These are phyloP conservation scores for Aleadryas rufinucha DNA, from an alignment of 2,113 vertebrate species.

Conservation along the genomic window DNA sequence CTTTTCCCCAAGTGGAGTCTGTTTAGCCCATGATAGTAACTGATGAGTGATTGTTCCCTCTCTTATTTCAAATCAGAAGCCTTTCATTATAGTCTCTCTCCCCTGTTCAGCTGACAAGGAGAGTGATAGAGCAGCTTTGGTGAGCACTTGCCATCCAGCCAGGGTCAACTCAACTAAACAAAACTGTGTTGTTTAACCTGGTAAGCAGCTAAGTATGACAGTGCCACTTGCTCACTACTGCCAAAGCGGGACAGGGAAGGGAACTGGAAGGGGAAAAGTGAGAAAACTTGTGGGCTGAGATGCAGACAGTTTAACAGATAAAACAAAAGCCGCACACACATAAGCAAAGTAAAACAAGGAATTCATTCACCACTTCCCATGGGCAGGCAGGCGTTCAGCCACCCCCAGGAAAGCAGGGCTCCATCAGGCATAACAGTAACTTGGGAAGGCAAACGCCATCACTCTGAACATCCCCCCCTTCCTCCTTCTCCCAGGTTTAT, in stretches of 20 bases:
- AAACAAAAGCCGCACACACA: not conserved
- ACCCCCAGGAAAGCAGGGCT: not conserved
- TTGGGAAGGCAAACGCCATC: not conserved
- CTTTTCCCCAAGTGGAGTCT: not conserved
- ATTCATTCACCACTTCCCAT: not conserved
- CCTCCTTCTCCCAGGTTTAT: not conserved
- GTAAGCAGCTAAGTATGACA: not conserved
- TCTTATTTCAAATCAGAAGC: not conserved
- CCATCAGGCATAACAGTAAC: fast-evolving
- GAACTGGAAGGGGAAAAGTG: not conserved
- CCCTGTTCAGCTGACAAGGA: not conserved
- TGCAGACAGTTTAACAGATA: not conserved
- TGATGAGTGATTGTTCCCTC: not conserved
- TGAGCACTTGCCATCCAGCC: not conserved
- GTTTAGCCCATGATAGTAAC: not conserved
- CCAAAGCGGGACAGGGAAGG: not conserved
- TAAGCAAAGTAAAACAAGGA: not conserved
- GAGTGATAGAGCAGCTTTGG: not conserved
- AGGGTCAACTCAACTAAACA: not conserved
- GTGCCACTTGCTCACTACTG: not conserved
- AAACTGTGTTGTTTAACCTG: not conserved
- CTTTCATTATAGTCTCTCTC: not conserved
- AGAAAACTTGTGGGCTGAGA: not conserved
- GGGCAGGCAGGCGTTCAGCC: fast-evolving
- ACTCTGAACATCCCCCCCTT: not conserved